These are phyloP conservation scores for Buphagus erythrorhynchus DNA, from an alignment of 2,797 vertebrate species.

Conservation along the genomic window DNA sequence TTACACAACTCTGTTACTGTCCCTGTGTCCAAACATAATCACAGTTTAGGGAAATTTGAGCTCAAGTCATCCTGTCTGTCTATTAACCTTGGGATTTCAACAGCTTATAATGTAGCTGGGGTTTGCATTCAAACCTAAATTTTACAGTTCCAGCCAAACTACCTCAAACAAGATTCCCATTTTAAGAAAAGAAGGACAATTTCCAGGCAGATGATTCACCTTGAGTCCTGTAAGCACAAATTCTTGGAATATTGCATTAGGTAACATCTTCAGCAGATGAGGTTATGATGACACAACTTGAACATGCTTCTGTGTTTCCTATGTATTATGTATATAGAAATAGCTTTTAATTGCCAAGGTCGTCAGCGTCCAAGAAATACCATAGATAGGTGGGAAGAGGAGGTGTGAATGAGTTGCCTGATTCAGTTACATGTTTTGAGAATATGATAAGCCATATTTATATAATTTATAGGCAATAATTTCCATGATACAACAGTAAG, in stretches of 20 bases:
- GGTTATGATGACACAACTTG: neutral
- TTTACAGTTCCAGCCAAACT: neutral
- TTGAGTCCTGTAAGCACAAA: neutral
- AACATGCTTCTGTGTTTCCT: neutral
- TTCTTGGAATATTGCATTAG: neutral
- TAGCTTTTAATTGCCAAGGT: neutral
- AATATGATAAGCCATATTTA: neutral
- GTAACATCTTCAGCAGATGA: neutral
- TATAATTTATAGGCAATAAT: neutral
- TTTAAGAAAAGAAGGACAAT: neutral
- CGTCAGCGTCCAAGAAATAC: constrained; percentile 1
- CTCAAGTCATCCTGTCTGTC: neutral
- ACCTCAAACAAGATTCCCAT: neutral
- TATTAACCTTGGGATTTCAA: constrained; percentile 17
- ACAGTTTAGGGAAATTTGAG: neutral
- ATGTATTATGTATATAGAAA: neutral
- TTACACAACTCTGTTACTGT: constrained; percentile 10
- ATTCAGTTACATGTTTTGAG: neutral
- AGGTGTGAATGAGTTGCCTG: neutral
- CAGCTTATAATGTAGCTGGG: neutral
- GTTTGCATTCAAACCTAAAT: constrained; percentile 5
- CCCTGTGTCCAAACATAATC: neutral
- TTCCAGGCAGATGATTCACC: constrained; percentile 42
- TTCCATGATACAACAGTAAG: neutral
- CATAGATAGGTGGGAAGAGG: constrained; percentile 3